A percentile compares a stretch with the other conserved stretches of the same genome.
Conservation (phyloP, 2,797 vertebrate genomes). For the Dallia pectoralis region DNA sequence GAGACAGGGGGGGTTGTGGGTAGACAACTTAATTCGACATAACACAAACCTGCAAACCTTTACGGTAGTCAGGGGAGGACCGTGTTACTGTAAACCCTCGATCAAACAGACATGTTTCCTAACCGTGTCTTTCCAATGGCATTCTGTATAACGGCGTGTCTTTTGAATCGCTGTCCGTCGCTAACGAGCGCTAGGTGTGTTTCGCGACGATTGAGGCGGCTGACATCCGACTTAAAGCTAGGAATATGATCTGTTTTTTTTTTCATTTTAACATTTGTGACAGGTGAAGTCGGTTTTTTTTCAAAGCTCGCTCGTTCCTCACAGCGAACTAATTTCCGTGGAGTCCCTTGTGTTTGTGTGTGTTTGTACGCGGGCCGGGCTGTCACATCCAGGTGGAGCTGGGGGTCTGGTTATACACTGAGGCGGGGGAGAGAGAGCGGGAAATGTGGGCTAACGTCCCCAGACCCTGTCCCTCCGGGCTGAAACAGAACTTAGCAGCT, state of each 20-base stretch:
- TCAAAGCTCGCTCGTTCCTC: not conserved
- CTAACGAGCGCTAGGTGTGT: not conserved
- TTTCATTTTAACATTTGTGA: constrained; percentile 26
- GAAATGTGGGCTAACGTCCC: constrained; percentile 69
- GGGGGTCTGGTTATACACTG: constrained; percentile 44
- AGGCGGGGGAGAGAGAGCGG: constrained; percentile 50
- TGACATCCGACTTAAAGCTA: constrained; percentile 1
- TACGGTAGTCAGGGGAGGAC: constrained; percentile 38
- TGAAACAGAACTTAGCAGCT: constrained; percentile 26
- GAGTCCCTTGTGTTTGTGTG: not conserved
- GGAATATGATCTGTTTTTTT: constrained; percentile 16
- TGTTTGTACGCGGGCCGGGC: not conserved
- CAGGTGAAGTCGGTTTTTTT: not conserved
- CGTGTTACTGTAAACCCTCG: constrained; percentile 34
- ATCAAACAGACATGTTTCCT: constrained; percentile 43
- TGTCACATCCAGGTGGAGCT: constrained; percentile 57
- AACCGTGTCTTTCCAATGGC: not conserved
- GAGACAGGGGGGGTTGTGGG: constrained; percentile 38
- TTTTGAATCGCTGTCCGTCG: not conserved
- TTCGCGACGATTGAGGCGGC: not conserved
- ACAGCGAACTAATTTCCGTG: constrained; percentile 10
- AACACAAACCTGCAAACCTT: constrained; percentile 45
- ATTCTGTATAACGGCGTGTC: constrained; percentile 4
- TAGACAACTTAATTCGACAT: constrained; percentile 37
- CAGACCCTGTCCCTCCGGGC: constrained; percentile 58